Percentiles rank a stretch among this genome's conserved stretches.
phyloP scores from a whole-genome alignment of 2,888 invertebrate species.

The Heteromyza rotundicornis region DNA sequence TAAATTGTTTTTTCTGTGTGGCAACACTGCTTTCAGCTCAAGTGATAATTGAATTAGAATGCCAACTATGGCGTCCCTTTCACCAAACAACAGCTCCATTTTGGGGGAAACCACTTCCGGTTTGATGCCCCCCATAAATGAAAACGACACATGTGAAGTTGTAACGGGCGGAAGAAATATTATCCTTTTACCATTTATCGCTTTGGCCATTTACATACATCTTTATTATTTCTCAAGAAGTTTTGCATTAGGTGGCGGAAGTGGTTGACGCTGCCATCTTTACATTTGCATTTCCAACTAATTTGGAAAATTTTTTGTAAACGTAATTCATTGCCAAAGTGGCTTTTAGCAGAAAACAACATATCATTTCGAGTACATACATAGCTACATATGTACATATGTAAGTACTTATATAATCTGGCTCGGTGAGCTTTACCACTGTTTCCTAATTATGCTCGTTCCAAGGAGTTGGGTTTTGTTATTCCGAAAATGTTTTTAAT shows the following conservation, averaged over 20 bases:
- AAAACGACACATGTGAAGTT: neutral
- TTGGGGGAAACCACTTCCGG: no score
- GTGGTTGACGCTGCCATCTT: constrained; percentile 39
- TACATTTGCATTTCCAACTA: constrained; percentile 54
- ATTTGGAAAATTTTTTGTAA: constrained; percentile 46
- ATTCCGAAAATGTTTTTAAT: constrained; percentile 1
- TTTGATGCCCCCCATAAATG: neutral
- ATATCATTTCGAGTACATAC: no score
- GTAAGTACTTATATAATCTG: neutral
- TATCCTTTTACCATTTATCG: constrained; percentile 50
- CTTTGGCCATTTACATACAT: constrained; percentile 56
- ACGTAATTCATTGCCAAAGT: neutral
- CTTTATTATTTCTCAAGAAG: constrained; percentile 60
- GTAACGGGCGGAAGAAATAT: constrained; percentile 39
- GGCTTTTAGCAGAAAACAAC: neutral
- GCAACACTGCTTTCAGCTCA: constrained; percentile 23
- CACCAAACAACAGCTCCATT: neutral
- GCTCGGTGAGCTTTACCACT: neutral
- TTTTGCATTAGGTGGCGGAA: constrained; percentile 20
- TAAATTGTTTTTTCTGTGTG: no score
- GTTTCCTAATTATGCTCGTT: neutral
- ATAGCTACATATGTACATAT: neutral
- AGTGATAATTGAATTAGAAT: constrained; percentile 38
- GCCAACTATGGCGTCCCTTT: constrained; percentile 4
- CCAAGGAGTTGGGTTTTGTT: neutral